These are phyloP conservation scores for Bergia sp. DNA, from an alignment of 92 coral and sea anemone species.

Conservation along the genomic window DNA sequence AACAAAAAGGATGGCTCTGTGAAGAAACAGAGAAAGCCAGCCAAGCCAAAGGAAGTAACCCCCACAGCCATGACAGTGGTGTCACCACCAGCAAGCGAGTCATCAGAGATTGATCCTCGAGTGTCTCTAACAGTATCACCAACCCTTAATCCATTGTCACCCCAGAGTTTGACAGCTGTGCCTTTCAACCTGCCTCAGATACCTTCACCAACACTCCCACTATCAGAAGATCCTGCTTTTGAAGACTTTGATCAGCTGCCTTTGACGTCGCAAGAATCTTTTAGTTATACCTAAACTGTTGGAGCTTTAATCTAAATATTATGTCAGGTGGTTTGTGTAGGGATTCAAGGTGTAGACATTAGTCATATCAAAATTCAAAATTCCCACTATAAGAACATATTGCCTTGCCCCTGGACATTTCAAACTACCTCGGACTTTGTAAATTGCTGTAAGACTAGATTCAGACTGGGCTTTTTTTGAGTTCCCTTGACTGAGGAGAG, in stretches of 20 bases:
- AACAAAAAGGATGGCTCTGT: conserved; percentile 67
- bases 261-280: conserved; percentile 54
- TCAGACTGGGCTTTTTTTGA: no score
- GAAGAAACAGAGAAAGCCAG: conserved; percentile 74
- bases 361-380: no score
- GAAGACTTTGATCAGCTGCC: conserved; percentile 61
- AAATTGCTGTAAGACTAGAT: no score
- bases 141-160: conserved; percentile 77
- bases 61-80: background rate
- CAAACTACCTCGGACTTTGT: no score
- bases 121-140: conserved; percentile 67
- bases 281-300: background rate
- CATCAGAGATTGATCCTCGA: conserved; percentile 51
- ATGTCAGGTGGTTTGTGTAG: background rate
- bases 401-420: no score
- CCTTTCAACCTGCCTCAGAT: conserved; percentile 75
- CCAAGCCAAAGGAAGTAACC: conserved; percentile 53
- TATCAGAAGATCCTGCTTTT: conserved; percentile 54
- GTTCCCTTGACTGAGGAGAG: no score
- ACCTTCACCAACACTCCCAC: conserved; percentile 65
- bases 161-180: conserved; percentile 73
- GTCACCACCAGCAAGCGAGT: conserved; percentile 25
- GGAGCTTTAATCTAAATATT: background rate
- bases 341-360: no score
- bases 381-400: no score